These are phyloP conservation scores for Seladonia tumulorum DNA, from an alignment of 2,888 invertebrate genomes.

Conservation along the genomic window DNA sequence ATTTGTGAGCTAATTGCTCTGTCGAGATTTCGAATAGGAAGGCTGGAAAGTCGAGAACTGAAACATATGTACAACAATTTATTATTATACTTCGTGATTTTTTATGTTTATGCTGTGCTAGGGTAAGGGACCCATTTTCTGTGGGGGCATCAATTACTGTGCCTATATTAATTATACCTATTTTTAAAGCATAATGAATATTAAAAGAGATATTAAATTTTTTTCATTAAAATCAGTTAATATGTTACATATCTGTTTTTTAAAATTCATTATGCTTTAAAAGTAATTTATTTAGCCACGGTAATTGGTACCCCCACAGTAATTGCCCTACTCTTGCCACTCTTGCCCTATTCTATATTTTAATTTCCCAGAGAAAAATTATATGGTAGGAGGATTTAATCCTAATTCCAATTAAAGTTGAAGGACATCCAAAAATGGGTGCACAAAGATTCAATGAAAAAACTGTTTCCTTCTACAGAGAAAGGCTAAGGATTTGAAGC, in stretches of 20 bases:
- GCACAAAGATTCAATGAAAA: not conserved
- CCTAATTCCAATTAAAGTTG: not conserved
- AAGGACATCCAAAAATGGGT: not conserved
- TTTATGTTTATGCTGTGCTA: not conserved
- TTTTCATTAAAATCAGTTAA: no score
- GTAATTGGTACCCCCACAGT: no score
- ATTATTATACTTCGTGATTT: not conserved
- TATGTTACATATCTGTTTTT: no score
- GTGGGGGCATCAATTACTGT: no score
- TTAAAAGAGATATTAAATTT: no score
- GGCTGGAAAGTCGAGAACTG: slow-evolving; percentile 88
- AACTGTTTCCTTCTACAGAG: not conserved
- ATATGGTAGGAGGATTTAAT: not conserved
- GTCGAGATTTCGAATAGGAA: slow-evolving; percentile 86
- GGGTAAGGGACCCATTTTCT: no score
- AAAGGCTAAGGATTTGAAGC: not conserved
- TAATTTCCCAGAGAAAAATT: not conserved
- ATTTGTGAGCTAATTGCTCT: slow-evolving; percentile 86
- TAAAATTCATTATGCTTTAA: no score
- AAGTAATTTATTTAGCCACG: no score
- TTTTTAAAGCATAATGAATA: no score
- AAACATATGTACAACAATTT: slow-evolving; percentile 47
- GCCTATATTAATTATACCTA: no score
- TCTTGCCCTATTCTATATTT: not conserved
- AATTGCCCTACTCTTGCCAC: no score